A percentile compares a stretch with the other conserved stretches of the same genome.
Conservation (phyloP, 1,140 invertebrate species). For the Pararge aegeria region DNA sequence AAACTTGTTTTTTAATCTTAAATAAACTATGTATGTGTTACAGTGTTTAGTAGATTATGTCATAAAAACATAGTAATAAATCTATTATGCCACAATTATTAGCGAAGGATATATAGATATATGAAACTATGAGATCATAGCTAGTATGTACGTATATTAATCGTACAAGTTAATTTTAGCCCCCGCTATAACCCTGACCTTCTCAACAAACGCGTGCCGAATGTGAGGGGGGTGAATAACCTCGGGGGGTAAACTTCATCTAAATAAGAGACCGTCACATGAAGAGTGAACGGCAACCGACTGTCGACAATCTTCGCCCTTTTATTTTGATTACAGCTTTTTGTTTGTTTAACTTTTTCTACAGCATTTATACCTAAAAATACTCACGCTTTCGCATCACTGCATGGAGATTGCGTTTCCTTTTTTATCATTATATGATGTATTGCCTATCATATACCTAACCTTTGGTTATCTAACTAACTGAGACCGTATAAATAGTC, state of each 20-base stretch:
- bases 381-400: neutral
- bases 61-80: too few relatives aligned
- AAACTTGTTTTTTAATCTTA: too few relatives aligned
- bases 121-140: too few relatives aligned
- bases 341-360: constrained; percentile 18
- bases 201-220: constrained; percentile 47
- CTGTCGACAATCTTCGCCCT: constrained; percentile 24
- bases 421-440: neutral
- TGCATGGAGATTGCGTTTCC: neutral
- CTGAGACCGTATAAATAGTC: too few relatives aligned
- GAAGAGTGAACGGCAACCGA: constrained; percentile 49
- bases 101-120: too few relatives aligned
- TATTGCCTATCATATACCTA: neutral
- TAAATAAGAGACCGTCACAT: constrained; percentile 72
- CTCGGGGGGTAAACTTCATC: constrained; percentile 60
- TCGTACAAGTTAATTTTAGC: constrained; percentile 24
- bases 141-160: constrained; percentile 3
- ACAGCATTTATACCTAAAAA: constrained; percentile 7
- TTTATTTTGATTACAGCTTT: constrained; percentile 24
- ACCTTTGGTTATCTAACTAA: too few relatives aligned
- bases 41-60: too few relatives aligned
- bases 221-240: constrained; percentile 62
- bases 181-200: constrained; percentile 63
- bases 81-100: too few relatives aligned
- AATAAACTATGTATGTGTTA: too few relatives aligned